These are phyloP conservation scores for Ailurus styani DNA, from an alignment of 2,113 vertebrate genomes.

Conservation along the genomic window DNA sequence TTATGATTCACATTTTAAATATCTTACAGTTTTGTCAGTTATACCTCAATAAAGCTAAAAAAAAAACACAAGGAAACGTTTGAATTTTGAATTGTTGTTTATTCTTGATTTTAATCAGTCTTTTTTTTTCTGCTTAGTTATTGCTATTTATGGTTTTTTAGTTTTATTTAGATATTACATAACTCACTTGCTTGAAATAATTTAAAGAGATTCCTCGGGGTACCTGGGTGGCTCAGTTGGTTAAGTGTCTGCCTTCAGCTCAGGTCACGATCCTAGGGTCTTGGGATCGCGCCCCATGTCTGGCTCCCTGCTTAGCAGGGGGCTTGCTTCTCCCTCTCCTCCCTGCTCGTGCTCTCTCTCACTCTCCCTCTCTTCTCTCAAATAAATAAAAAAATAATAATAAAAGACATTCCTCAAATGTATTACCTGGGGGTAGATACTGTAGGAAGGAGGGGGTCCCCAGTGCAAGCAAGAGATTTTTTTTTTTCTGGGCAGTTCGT, in stretches of 20 bases:
- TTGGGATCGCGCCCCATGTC: too few species aligned
- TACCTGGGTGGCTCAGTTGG: too few species aligned
- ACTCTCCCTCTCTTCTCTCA: too few species aligned
- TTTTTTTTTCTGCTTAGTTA: background rate
- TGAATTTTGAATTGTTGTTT: background rate
- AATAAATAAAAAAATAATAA: too few species aligned
- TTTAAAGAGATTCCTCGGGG: background rate
- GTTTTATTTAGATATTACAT: background rate
- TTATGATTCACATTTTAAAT: background rate
- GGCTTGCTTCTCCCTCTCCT: too few species aligned
- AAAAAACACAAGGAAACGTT: background rate
- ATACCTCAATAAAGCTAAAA: background rate
- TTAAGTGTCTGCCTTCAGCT: too few species aligned
- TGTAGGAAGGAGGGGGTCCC: background rate
- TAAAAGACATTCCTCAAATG: background rate
- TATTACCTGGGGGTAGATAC: background rate
- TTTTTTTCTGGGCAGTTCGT: background rate
- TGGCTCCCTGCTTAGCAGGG: too few species aligned
- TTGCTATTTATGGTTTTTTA: background rate
- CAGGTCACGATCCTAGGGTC: too few species aligned
- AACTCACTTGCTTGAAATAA: background rate
- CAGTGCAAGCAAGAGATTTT: background rate
- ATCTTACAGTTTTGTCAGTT: background rate
- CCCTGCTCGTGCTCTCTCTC: too few species aligned
- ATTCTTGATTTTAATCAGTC: background rate